phyloP scores from a whole-genome alignment of 2,797 vertebrate genomes.

The Myoxocephalus aenaeus region DNA sequence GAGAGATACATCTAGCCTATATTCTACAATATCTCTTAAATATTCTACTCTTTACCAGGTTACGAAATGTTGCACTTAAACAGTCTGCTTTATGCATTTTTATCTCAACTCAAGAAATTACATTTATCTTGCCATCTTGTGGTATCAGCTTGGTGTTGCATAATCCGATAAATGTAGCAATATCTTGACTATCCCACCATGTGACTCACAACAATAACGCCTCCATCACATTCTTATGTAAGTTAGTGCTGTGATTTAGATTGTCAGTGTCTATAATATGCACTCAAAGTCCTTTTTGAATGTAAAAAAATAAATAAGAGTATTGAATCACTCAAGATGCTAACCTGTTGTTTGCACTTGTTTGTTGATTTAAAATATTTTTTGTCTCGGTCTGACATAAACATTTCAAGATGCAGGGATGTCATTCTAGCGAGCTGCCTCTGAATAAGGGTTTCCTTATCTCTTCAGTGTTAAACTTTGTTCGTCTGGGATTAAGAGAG shows the following conservation, averaged over 20 bases:
- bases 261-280: conserved; percentile 1
- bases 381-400: neutral
- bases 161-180: conserved; percentile 73
- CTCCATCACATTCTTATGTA: conserved; percentile 77
- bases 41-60: neutral
- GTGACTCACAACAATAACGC: conserved; percentile 78
- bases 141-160: conserved; percentile 66
- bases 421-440: neutral
- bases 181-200: conserved; percentile 60
- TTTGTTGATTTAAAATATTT: neutral
- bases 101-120: neutral
- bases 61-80: neutral
- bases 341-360: neutral
- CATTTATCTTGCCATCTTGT: conserved; percentile 39
- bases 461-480: conserved; percentile 24
- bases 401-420: neutral
- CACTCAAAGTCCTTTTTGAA: conserved; percentile 14
- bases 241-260: conserved; percentile 63
- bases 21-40: neutral
- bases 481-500: conserved; percentile 42
- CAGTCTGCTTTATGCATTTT: neutral
- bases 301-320: neutral
- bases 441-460: conserved; percentile 1
- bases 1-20: neutral
- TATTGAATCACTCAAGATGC: conserved; percentile 6